Base-by-base conservation (phyloP, 2,797 vertebrate genomes). In the Emydoidea blandingii region DNA sequence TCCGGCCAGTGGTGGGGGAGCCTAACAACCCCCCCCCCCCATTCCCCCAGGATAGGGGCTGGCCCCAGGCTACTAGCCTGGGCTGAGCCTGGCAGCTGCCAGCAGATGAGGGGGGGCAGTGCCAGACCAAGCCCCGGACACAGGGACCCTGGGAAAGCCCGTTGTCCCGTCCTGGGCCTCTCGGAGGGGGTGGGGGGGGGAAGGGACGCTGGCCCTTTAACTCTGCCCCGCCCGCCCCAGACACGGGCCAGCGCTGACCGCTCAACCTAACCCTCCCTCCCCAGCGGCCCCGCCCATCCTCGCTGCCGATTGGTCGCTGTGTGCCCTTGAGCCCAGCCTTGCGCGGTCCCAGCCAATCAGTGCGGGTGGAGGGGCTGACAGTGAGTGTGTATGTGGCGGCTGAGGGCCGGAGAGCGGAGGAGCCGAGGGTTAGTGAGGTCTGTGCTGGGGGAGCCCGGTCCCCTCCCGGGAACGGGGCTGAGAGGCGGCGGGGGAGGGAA, bases 121-220 rank as follows among this genome's bases (percentile, higher is more conserved):
- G 27, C 27, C 59, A 15, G 29, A 6, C 57, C 59, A 62, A 62
- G 31, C 12, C 29, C 59, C 14, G 59, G 59, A 16, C 14, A 16
- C 59, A 8, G 29, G 59, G 29, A 15, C 29, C 57, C 29, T 8
- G 57, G 59, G 15, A 16, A 16, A 31, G 59, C 27, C 25, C 56
- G 10, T 57, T 57, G 56, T 57, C 56, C 56, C 56, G 5, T 25
- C 25, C 56, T 2, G 3, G 41, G 16, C 0, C 50, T 57, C 87
- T 21, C 19, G 3, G 8, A 8, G 5, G 7, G 14, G 14, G 12
- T 57, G 57, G 3, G 6, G 5, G 2, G 4, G 34, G 19, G 50
- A 16, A 37, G 6, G 4, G 3, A 37, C 25, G 5, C 83, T 54
- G 83, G 12, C 81, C 50, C 93, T 96, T 97, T 96, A 95, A 96